Conservation (phyloP, 1,140 invertebrate genomes). For the Scylla paramamosain region DNA sequence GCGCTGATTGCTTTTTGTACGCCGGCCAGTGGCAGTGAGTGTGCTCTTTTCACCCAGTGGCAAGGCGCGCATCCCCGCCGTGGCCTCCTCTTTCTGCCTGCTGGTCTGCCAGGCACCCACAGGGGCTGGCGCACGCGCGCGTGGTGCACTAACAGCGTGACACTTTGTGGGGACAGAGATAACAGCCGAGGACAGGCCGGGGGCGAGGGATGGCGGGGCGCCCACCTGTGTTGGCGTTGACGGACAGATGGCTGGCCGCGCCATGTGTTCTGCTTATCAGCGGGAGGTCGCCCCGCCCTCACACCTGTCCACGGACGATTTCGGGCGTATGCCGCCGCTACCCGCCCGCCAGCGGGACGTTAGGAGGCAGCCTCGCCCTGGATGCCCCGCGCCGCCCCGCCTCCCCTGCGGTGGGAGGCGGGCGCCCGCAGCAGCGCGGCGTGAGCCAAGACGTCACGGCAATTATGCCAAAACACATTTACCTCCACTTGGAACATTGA, state of each 20-base stretch:
- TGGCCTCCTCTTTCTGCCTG: not conserved
- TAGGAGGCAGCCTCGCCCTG: not conserved
- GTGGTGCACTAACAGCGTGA: not conserved
- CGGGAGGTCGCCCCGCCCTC: not conserved
- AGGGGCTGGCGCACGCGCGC: not conserved
- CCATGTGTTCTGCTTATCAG: conserved; percentile 32
- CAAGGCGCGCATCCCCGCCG: not conserved
- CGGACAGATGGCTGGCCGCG: conserved; percentile 39
- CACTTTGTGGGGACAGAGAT: not conserved
- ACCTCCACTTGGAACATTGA: conserved; percentile 55
- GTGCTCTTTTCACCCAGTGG: not conserved
- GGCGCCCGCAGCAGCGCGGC: not conserved
- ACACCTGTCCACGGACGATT: not conserved
- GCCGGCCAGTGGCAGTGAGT: conserved; percentile 42
- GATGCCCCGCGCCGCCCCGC: not conserved
- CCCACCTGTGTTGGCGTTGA: conserved; percentile 28
- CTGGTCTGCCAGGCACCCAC: not conserved
- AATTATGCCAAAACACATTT: conserved; percentile 65
- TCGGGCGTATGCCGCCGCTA: not conserved
- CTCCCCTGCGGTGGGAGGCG: not conserved
- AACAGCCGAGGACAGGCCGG: not conserved
- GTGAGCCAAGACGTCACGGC: not conserved
- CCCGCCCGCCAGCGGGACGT: not conserved
- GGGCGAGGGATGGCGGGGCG: not conserved
- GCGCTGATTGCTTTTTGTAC: conserved; percentile 54